These are phyloP conservation scores for Dolichallabes microphthalmus DNA, from an alignment of 2,113 vertebrate species.

Conservation along the genomic window DNA sequence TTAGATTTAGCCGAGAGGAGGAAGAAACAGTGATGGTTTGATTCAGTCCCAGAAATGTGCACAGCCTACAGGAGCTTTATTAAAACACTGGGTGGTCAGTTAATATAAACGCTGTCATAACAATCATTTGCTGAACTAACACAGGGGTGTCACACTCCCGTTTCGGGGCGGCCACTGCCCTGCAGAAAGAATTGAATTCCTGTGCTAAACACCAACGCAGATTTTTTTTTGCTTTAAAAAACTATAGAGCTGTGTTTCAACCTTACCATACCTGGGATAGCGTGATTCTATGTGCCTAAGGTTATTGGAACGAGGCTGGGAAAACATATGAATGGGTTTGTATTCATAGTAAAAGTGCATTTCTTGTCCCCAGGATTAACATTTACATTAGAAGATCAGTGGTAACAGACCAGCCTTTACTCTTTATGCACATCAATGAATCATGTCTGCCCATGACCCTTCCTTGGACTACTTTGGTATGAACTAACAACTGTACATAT, in stretches of 20 bases:
- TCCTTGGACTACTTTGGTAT: too few species aligned
- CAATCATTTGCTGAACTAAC: neutral
- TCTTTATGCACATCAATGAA: too few species aligned
- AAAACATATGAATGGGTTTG: neutral
- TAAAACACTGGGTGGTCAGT: constrained; percentile 39
- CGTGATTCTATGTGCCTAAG: neutral
- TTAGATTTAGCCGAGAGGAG: constrained; percentile 40
- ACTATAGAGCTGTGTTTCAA: neutral
- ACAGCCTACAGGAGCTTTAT: constrained; percentile 36
- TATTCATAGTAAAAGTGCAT: neutral
- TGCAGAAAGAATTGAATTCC: neutral
- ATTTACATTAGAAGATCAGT: neutral
- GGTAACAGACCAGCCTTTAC: too few species aligned
- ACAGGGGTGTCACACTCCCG: neutral
- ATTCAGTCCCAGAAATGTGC: constrained; percentile 18
- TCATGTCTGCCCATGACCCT: too few species aligned
- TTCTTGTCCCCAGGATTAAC: neutral
- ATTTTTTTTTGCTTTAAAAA: neutral
- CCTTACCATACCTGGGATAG: neutral
- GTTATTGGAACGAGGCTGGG: neutral
- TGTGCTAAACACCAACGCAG: too few species aligned
- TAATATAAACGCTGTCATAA: constrained; percentile 25
- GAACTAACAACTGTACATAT: too few species aligned
- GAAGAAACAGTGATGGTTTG: constrained; percentile 8
- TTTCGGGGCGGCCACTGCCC: neutral